Evolutionary conservation across 2,797 vertebrate species (phyloP).

Genomic region (Anisognathus igniventris): DNA sequence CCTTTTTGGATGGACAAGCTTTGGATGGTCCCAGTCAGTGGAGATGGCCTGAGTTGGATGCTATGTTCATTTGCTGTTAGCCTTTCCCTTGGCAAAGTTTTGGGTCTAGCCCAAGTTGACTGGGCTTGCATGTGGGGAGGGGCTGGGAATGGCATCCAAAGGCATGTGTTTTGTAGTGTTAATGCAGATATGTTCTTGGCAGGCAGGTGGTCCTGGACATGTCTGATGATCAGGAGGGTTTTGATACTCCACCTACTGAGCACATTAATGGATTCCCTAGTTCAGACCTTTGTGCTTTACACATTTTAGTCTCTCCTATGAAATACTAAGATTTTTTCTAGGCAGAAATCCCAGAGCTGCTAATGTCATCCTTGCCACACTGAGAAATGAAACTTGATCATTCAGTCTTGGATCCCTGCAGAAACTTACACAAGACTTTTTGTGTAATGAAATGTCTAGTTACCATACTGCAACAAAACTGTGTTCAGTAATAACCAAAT

Average conservation of each 20-base stretch:
- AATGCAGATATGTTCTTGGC: background rate
- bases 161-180: background rate
- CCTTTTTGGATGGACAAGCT: background rate
- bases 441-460: background rate
- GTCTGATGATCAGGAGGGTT: background rate
- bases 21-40: background rate
- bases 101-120: background rate
- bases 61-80: background rate
- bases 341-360: background rate
- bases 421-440: background rate
- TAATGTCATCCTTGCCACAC: background rate
- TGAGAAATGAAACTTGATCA: background rate
- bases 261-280: background rate
- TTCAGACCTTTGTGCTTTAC: background rate
- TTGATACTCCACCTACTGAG: background rate
- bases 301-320: background rate
- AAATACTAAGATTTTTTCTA: background rate
- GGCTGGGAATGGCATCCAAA: background rate
- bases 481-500: background rate
- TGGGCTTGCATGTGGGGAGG: background rate
- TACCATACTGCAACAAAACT: background rate
- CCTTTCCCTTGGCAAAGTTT: background rate
- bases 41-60: background rate
- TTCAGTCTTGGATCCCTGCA: background rate
- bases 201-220: background rate